phyloP scores from a whole-genome alignment of 1,140 invertebrate species.

The Amphibalanus amphitrite region DNA sequence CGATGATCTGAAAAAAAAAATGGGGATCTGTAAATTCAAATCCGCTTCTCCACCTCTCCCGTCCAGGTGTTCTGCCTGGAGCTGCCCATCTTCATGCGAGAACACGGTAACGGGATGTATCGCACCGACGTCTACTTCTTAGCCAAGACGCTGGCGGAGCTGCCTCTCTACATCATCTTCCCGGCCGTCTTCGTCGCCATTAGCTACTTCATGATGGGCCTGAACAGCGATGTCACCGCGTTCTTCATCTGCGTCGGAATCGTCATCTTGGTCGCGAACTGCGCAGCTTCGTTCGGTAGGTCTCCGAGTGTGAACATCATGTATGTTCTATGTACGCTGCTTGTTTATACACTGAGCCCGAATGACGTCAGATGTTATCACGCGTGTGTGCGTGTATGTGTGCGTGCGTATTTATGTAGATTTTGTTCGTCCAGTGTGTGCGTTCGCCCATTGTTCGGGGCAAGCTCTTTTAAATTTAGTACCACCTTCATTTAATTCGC shows the following conservation, averaged over 20 bases:
- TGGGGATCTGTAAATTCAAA: background rate
- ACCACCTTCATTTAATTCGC: too few species aligned
- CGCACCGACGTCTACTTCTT: slow-evolving; percentile 83
- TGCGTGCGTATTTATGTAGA: too few species aligned
- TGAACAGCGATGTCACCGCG: slow-evolving; percentile 47
- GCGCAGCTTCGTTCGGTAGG: slow-evolving; percentile 77
- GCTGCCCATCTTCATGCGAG: slow-evolving; percentile 74
- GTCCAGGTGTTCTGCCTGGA: slow-evolving; percentile 77
- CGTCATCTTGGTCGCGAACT: slow-evolving; percentile 67
- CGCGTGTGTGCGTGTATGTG: too few species aligned
- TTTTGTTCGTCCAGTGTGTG: too few species aligned
- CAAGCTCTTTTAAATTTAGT: too few species aligned
- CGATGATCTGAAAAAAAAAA: too few species aligned
- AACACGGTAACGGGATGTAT: slow-evolving; percentile 83
- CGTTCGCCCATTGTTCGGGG: too few species aligned
- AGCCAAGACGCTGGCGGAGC: slow-evolving; percentile 64
- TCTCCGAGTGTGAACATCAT: too few species aligned
- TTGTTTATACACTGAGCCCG: too few species aligned
- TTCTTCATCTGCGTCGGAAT: slow-evolving; percentile 58
- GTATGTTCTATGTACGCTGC: too few species aligned
- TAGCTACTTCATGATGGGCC: slow-evolving; percentile 70
- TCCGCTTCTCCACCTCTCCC: background rate
- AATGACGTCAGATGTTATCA: too few species aligned
- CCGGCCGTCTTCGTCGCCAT: slow-evolving; percentile 69
- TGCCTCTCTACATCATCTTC: slow-evolving; percentile 51